Evolutionary conservation across 2,888 invertebrate species (phyloP).

Genomic region (Cactoblastis cactorum): DNA sequence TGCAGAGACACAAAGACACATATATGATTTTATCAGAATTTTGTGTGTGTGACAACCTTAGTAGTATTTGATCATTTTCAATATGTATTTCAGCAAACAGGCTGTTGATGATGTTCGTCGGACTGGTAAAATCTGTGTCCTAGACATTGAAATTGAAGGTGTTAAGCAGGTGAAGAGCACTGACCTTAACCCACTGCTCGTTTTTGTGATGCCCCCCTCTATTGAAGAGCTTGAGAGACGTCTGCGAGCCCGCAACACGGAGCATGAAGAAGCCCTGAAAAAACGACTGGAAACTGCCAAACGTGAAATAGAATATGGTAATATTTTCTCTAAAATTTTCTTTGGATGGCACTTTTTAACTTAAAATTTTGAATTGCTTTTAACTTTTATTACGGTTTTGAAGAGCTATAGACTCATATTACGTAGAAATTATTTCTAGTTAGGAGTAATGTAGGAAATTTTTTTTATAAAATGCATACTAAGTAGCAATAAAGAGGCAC

Average conservation of each 20-base stretch:
- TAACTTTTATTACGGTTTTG: no score
- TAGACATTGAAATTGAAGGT: slow-evolving; percentile 97
- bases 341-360: no score
- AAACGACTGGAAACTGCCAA: slow-evolving; percentile 88
- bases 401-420: no score
- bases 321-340: slow-evolving; percentile 25
- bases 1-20: no score
- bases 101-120: slow-evolving; percentile 90
- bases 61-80: no score
- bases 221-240: slow-evolving; percentile 87
- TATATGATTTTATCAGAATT: no score
- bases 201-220: slow-evolving; percentile 96
- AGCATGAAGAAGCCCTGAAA: slow-evolving; percentile 90
- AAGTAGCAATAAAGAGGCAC: no score
- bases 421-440: no score
- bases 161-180: slow-evolving; percentile 91
- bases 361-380: no score
- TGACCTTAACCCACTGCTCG: slow-evolving; percentile 88
- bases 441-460: no score
- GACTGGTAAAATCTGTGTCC: slow-evolving; percentile 92
- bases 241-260: slow-evolving; percentile 89
- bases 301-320: slow-evolving; percentile 91
- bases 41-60: no score
- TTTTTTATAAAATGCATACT: no score
- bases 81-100: slow-evolving; percentile 82